phyloP scores from a whole-genome alignment of 2,113 vertebrate species.

The Shinisaurus crocodilurus region DNA sequence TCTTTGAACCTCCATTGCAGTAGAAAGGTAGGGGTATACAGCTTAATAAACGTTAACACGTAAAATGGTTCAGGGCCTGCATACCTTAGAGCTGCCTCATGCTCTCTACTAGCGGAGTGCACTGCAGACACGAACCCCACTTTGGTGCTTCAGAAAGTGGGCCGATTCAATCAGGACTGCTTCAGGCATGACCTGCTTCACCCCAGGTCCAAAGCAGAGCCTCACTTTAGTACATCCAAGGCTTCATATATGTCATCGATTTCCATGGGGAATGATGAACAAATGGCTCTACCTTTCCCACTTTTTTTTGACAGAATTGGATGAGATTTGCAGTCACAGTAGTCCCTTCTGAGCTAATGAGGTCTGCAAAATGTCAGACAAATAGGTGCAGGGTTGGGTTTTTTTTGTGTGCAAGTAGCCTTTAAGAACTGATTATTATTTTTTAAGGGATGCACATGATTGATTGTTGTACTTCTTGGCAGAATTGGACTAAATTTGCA shows the following conservation, averaged over 20 bases:
- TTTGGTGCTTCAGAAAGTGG: not conserved
- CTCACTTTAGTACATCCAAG: not conserved
- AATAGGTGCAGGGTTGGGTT: not conserved
- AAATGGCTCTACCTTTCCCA: not conserved
- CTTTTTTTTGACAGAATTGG: too few species aligned
- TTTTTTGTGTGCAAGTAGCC: too few species aligned
- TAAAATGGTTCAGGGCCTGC: not conserved
- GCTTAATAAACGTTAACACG: not conserved
- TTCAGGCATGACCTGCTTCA: not conserved
- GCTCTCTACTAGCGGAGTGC: not conserved
- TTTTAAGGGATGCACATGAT: too few species aligned
- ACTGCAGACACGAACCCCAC: not conserved
- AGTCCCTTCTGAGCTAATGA: too few species aligned
- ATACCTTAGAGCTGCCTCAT: not conserved
- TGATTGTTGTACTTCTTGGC: too few species aligned
- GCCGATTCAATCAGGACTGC: not conserved
- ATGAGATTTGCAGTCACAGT: too few species aligned
- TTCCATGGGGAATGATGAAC: not conserved
- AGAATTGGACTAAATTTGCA: not conserved
- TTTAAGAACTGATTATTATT: too few species aligned
- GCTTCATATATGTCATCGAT: not conserved
- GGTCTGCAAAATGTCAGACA: not conserved
- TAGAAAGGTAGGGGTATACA: not conserved
- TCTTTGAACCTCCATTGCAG: not conserved
- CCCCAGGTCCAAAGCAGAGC: not conserved